phyloP scores from a whole-genome alignment of 2,888 invertebrate genomes.

The Bhutanitis thaidina region DNA sequence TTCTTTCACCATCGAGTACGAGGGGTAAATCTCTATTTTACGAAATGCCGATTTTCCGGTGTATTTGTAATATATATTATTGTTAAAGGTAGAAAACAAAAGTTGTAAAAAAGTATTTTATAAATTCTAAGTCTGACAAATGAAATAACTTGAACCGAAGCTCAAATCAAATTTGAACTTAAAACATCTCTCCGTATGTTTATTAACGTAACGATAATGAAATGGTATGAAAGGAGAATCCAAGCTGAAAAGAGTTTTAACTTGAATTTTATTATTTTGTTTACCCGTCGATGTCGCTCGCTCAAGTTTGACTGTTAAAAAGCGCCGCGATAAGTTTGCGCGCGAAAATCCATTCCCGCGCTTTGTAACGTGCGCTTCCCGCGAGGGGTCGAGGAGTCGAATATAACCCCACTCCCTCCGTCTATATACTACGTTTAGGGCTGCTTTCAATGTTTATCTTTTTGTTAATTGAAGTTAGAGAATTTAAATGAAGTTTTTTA shows the following conservation, averaged over 20 bases:
- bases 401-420: conserved; percentile 36
- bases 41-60: no score
- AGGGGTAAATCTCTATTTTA: no score
- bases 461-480: not conserved
- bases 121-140: no score
- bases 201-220: conserved; percentile 18
- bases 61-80: no score
- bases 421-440: conserved; percentile 23
- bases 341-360: conserved; percentile 74
- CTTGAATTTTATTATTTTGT: conserved; percentile 21
- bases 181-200: conserved; percentile 10
- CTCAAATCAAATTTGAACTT: conserved; percentile 5
- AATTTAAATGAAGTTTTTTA: no score
- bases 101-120: no score
- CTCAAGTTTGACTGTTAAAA: conserved; percentile 48
- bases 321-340: conserved; percentile 64
- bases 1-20: no score
- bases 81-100: no score
- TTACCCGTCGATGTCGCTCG: conserved; percentile 22
- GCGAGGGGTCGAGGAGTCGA: conserved; percentile 48
- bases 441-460: conserved; percentile 14
- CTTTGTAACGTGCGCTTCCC: conserved; percentile 65
- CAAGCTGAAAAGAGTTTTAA: conserved; percentile 18
- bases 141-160: not conserved
- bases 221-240: conserved; percentile 20